Percentiles rank a stretch among this genome's conserved stretches.
Evolutionary conservation across 2,113 vertebrate genomes (phyloP).

Genomic region (Gallinago jamesoni): DNA sequence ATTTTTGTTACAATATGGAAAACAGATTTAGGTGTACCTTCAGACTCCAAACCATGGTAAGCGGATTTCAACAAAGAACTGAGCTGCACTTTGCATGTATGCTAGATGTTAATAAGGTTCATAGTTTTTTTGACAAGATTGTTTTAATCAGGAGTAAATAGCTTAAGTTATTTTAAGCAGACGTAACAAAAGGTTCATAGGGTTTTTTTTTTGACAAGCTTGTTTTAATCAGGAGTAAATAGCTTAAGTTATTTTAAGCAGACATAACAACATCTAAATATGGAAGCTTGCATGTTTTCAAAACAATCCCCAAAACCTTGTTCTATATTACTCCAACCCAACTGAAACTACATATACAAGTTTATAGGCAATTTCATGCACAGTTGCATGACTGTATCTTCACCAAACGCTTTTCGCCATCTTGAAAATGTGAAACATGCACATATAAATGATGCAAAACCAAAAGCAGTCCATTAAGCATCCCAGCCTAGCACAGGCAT

Average conservation of each 20-base stretch:
- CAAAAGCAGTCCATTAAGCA: background rate
- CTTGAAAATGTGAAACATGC: background rate
- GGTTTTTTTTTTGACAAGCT: background rate
- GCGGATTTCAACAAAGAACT: slow-evolving; percentile 21
- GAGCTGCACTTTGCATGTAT: background rate
- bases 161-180: background rate
- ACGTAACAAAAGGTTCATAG: background rate
- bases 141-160: slow-evolving; percentile 1
- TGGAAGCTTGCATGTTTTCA: background rate
- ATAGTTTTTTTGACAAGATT: background rate
- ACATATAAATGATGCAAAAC: background rate
- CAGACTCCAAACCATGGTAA: background rate
- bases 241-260: background rate
- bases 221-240: background rate
- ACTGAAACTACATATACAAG: background rate
- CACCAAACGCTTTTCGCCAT: background rate
- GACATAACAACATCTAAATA: background rate
- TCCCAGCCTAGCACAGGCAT: background rate
- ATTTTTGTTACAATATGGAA: slow-evolving; percentile 2
- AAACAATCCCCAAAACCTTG: background rate
- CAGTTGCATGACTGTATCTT: background rate
- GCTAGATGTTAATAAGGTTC: background rate
- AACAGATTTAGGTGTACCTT: background rate
- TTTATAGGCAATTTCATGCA: background rate
- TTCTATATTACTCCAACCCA: background rate